Evolutionary conservation across 2,113 vertebrate genomes (phyloP), one percentile per base, ranked within the genome.

Genomic region (Isichthys henryi): DNA sequence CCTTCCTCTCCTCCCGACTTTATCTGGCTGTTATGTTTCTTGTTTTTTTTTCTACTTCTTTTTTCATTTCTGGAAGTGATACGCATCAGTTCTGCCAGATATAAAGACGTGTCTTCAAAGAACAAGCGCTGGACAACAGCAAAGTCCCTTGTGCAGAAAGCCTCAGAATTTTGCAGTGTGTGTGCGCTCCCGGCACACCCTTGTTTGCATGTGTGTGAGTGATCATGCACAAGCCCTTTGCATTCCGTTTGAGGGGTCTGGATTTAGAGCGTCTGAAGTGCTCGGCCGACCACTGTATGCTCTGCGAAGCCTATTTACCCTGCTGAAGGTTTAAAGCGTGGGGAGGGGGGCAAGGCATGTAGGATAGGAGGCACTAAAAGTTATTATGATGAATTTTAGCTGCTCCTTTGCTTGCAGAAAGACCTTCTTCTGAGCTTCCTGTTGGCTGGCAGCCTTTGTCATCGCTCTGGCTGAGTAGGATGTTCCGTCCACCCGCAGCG

Each of bases 1-100:
- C 49, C 27, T 23, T 80, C 19, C 88, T 48, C 31, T 23, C 70
- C 52, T 31, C 43, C 11, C 80, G 48, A 52, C 80, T 53, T 58
- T 46, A 56, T 84, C 77, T 89, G 77, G 35, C 77, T 6, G 50
- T 17, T 15, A 35, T 35, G 13, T 83, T 82, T 88, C 46, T 53
- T 21, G 50, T 23, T 43, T 62, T 77, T n/a, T 53, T 85, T 39
- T 39, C 1, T 39, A 39, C 62, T 62, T 52, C 80, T 9, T 13
- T 43, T 66, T 21, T 48, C 83, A 43, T 89, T 62, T 58, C 52
- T 62, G 80, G 80, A 85, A 85, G 80, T 35, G 88, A 62, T 89
- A 85, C 23, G 53, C 50, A 45, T 84, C 7, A 50, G 77, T 62
- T 31, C 17, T 39, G 31, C 19, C 50, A 62, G 45, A 62, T 19